Evolutionary conservation across 2,113 vertebrate genomes (phyloP), one percentile per base, ranked within the genome.

Genomic region (Hemiprocne comata): DNA sequence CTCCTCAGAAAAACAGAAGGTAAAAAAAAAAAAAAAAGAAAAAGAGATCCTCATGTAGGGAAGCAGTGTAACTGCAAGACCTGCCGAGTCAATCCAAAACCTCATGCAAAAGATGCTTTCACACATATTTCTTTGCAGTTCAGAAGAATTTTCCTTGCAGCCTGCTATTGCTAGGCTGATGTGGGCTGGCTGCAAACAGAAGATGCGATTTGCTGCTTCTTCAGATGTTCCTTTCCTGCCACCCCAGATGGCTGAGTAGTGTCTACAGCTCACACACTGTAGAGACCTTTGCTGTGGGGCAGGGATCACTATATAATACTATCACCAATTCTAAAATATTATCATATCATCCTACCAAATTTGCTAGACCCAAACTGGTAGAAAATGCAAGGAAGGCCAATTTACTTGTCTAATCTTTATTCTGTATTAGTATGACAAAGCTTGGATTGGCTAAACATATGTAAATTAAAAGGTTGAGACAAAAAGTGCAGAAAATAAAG

Each of bases 171-270:
- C 53, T 67, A 75, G 33, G 65, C 66, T 94, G 80, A 94, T 91
- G 84, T n/a, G 36, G 77, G 77, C 53, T 89, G 70, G 50, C 62
- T 89, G 70, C 57, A 95, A 94, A 82, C 31, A 92, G 66, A 54
- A 78, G 58, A 94, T 46, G 21, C 0, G 2, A 93, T 91, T 91
- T 93, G 11, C 23, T 74, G 12, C 58, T 87, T 85, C 62, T 69
- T 85, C 74, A 76, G 62, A 89, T 91, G 67, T 61, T 79, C 60
- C 51, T 85, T 93, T 96, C 42, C 75, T 95, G 71, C 72, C 44
- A 90, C 17, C 26, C 65, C 48, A 86, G 53, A 89, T 78, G 86
- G 67, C 21, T 48, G 48, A 81, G 62, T 62, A 65, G 34, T 4
- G 0, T 80, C 65, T 81, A 40, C 44, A 81, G n/a, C 2, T 85